Conservation (phyloP, 1,140 invertebrate genomes). For the Acyrthosiphon pisum region DNA sequence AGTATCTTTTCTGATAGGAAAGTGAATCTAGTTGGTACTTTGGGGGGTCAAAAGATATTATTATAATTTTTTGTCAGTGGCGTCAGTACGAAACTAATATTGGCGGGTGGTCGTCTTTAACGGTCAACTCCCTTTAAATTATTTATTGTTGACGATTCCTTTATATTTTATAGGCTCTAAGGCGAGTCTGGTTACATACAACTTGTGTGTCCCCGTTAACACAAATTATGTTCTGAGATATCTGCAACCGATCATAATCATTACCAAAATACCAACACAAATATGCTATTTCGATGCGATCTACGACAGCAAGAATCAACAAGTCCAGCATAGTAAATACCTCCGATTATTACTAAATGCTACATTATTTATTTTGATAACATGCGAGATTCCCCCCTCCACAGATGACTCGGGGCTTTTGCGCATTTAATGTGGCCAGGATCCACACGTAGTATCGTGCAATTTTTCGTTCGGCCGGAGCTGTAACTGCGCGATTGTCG, state of each 20-base stretch:
- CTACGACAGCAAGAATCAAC: not conserved
- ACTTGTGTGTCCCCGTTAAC: no score
- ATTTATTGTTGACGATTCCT: not conserved
- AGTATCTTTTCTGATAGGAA: no score
- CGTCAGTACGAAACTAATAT: not conserved
- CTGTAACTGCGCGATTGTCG: not conserved
- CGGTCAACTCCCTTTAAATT: not conserved
- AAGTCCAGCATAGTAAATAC: no score
- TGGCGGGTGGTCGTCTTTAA: not conserved
- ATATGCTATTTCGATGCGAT: not conserved
- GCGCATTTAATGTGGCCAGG: not conserved
- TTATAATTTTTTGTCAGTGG: not conserved
- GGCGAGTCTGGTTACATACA: no score
- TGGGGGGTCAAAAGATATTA: no score
- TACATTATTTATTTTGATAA: not conserved
- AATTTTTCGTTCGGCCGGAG: not conserved
- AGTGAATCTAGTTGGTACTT: no score
- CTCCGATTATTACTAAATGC: not conserved
- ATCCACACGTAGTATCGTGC: not conserved
- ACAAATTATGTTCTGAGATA: no score
- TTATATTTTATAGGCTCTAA: no score
- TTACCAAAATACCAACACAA: no score
- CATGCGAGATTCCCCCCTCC: no score
- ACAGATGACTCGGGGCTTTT: not conserved
- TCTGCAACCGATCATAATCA: no score